Conservation (phyloP, 2,113 vertebrate genomes). For the Pelecanus crispus region DNA sequence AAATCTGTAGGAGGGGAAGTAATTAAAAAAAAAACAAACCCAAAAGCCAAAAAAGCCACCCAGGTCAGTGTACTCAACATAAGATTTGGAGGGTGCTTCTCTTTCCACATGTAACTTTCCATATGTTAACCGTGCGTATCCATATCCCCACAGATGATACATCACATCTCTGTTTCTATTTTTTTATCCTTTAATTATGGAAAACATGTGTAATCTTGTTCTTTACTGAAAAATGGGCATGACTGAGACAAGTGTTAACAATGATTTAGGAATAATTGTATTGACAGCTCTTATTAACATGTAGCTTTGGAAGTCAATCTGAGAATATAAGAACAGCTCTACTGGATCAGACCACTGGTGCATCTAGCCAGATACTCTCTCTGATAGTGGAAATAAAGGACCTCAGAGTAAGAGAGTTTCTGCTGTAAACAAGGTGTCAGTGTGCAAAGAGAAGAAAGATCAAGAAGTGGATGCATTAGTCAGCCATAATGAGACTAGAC, state of each 20-base stretch:
- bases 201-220: background rate
- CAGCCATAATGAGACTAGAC: background rate
- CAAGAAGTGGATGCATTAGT: background rate
- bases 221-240: background rate
- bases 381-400: background rate
- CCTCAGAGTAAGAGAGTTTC: background rate
- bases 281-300: background rate
- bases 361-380: background rate
- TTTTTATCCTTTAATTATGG: background rate
- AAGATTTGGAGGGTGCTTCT: background rate
- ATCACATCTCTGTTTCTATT: background rate
- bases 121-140: background rate
- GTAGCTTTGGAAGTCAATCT: background rate
- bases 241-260: background rate
- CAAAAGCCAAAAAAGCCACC: accelerated
- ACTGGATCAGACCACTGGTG: background rate
- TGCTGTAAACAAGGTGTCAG: background rate
- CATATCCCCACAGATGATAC: background rate
- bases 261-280: background rate
- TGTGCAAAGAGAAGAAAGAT: background rate
- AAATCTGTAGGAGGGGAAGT: background rate
- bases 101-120: background rate
- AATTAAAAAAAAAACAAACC: background rate
- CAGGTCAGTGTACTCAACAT: background rate
- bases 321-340: background rate